phyloP scores from a whole-genome alignment of 2,888 invertebrate genomes.

The Dynastes tityus region DNA sequence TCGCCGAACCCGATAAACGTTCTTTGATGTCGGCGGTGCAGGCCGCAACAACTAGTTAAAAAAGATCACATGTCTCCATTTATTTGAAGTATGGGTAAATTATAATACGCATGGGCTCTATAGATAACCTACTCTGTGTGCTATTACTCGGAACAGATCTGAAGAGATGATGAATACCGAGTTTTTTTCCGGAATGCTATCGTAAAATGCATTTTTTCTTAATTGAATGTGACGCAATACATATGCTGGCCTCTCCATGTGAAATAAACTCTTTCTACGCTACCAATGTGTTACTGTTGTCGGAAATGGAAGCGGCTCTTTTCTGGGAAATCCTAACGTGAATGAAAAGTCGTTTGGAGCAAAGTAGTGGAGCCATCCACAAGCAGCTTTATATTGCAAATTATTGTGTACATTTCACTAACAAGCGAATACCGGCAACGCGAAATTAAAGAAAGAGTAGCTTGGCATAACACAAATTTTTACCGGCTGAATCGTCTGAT shows the following conservation, averaged over 20 bases:
- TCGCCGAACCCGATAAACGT: constrained; percentile 50
- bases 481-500: too few species aligned
- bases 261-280: neutral
- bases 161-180: constrained; percentile 35
- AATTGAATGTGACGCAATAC: constrained; percentile 33
- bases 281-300: neutral
- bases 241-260: neutral
- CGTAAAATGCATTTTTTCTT: constrained; percentile 40
- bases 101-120: constrained; percentile 33
- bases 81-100: constrained; percentile 45
- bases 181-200: constrained; percentile 27
- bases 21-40: constrained; percentile 49
- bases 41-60: constrained; percentile 36
- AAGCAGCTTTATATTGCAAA: too few species aligned
- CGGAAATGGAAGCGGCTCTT: constrained; percentile 1
- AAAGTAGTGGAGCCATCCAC: too few species aligned
- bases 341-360: too few species aligned
- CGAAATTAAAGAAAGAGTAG: too few species aligned
- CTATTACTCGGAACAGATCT: constrained; percentile 40
- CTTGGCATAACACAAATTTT: too few species aligned
- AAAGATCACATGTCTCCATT: constrained; percentile 48
- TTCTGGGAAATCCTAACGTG: neutral
- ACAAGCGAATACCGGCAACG: too few species aligned
- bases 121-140: constrained; percentile 33
- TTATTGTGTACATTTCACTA: too few species aligned